Evolutionary conservation across 1,140 invertebrate species (phyloP).

Genomic region (Drosophila fuyamai): DNA sequence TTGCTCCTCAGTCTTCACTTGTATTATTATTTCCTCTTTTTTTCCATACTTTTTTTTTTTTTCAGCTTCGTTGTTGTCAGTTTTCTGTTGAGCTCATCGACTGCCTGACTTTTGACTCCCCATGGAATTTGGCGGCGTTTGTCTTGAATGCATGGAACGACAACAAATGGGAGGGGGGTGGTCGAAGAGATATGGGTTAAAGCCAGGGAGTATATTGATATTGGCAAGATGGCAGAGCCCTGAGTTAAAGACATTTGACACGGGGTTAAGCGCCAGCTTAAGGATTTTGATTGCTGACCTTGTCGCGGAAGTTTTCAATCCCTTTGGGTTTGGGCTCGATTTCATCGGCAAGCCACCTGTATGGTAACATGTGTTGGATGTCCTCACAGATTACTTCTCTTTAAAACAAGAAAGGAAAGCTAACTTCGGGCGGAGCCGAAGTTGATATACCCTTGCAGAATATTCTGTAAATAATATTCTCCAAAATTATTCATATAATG

Average conservation of each 20-base stretch:
- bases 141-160: conserved; percentile 69
- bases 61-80: conserved; percentile 4
- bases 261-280: conserved; percentile 26
- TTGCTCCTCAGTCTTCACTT: conserved; percentile 13
- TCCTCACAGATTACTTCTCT: background rate
- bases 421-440: too few species aligned
- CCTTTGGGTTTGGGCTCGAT: conserved; percentile 2
- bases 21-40: conserved; percentile 17
- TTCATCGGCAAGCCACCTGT: conserved; percentile 7
- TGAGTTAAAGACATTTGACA: conserved; percentile 30
- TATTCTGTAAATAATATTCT: too few species aligned
- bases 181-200: background rate
- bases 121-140: conserved; percentile 58
- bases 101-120: conserved; percentile 62
- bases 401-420: too few species aligned
- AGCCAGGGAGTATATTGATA: conserved; percentile 38
- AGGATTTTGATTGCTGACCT: conserved; percentile 26
- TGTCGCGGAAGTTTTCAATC: conserved; percentile 1
- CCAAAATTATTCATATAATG: too few species aligned
- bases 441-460: too few species aligned
- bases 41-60: conserved; percentile 16
- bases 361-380: background rate
- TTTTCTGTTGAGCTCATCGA: conserved; percentile 37
- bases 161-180: background rate
- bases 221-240: conserved; percentile 36